Percentiles rank a stretch among this genome's conserved stretches.
phyloP scores from a whole-genome alignment of 2,797 vertebrate genomes.

The Linurgus olivaceus region DNA sequence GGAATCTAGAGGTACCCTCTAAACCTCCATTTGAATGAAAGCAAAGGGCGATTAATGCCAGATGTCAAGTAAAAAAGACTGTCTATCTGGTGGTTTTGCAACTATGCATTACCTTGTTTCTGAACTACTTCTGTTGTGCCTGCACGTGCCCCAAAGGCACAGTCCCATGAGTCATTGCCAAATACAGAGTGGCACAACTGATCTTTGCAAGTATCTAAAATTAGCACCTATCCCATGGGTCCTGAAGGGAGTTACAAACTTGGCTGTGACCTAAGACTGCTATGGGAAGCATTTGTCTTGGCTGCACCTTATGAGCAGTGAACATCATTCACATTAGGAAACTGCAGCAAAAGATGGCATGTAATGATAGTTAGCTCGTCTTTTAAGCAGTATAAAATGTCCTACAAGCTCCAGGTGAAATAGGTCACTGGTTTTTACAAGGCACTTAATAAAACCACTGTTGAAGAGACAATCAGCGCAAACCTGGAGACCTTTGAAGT shows the following conservation, averaged over 20 bases:
- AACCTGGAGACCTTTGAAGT: not conserved
- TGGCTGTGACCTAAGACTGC: not conserved
- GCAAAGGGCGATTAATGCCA: not conserved
- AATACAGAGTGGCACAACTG: not conserved
- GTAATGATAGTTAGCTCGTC: not conserved
- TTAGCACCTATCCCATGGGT: not conserved
- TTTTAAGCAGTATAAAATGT: not conserved
- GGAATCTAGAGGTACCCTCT: not conserved
- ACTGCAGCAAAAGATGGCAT: not conserved
- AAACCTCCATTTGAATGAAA: not conserved
- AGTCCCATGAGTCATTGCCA: not conserved
- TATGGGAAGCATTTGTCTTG: not conserved
- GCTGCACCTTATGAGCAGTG: not conserved
- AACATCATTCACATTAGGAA: not conserved
- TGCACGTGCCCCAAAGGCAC: rapidly evolving
- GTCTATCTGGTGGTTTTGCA: not conserved
- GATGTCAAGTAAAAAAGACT: not conserved
- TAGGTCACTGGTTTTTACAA: not conserved
- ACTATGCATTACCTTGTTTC: not conserved
- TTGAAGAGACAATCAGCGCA: not conserved
- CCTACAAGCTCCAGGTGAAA: not conserved
- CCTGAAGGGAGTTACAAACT: not conserved
- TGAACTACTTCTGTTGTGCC: not conserved
- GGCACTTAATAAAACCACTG: not conserved
- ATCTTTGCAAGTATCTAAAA: not conserved